These are phyloP conservation scores for Mythimna loreyi DNA, from an alignment of 2,888 invertebrate species.

Conservation along the genomic window DNA sequence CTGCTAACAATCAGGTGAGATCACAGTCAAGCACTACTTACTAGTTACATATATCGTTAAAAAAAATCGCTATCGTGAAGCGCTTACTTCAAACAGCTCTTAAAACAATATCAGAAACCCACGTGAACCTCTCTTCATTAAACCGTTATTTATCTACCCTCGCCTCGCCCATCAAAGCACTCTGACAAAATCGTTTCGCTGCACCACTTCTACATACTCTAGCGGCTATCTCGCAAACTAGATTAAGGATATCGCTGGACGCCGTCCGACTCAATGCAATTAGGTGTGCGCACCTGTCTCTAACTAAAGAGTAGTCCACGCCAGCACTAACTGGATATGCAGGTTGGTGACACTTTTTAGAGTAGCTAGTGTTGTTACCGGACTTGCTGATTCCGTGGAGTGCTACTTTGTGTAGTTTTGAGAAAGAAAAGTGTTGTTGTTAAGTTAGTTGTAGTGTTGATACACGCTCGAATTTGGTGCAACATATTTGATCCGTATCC, in stretches of 20 bases:
- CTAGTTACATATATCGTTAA: too few relatives aligned
- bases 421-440: neutral
- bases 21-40: too few relatives aligned
- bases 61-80: too few relatives aligned
- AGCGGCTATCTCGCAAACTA: constrained; percentile 67
- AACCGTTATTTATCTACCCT: constrained; percentile 30
- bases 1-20: too few relatives aligned
- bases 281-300: constrained; percentile 71
- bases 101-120: neutral
- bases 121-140: constrained; percentile 25
- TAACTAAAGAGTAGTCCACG: constrained; percentile 45
- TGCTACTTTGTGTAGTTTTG: neutral
- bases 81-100: neutral
- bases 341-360: constrained; percentile 39
- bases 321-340: constrained; percentile 35
- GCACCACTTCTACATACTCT: constrained; percentile 37
- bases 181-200: constrained; percentile 42
- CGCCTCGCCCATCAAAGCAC: constrained; percentile 31
- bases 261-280: constrained; percentile 73
- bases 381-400: constrained; percentile 17
- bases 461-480: too few relatives aligned
- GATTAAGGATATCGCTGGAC: constrained; percentile 75
- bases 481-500: too few relatives aligned
- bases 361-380: neutral
- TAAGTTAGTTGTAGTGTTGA: neutral